Evolutionary conservation across 2,888 invertebrate genomes (phyloP).

Genomic region (Amaurobius ferox): DNA sequence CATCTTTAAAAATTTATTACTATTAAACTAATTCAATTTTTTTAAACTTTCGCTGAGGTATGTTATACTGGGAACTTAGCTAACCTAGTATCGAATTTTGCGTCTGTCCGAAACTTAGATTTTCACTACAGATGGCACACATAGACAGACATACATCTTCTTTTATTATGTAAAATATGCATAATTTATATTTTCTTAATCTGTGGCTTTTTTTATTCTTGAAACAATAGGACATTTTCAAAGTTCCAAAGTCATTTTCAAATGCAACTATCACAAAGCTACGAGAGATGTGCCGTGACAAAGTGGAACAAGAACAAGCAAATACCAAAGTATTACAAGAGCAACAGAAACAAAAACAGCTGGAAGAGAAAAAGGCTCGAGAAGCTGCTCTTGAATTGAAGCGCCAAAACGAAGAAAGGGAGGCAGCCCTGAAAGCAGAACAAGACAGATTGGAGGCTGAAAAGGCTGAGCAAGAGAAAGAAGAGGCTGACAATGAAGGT

Average conservation of each 20-base stretch:
- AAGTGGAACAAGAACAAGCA: conserved; percentile 61
- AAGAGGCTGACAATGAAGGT: background rate
- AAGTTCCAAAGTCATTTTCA: conserved; percentile 69
- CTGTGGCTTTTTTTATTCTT: background rate
- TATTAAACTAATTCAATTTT: too few relatives aligned
- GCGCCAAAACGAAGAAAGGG: conserved; percentile 43
- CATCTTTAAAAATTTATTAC: too few relatives aligned
- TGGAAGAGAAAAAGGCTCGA: conserved; percentile 39
- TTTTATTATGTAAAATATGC: background rate
- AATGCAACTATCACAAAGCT: conserved; percentile 49
- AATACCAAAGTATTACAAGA: conserved; percentile 55
- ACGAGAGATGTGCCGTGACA: conserved; percentile 55
- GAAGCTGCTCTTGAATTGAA: conserved; percentile 48
- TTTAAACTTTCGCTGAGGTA: too few relatives aligned
- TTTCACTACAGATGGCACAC: too few relatives aligned
- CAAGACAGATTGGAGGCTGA: conserved; percentile 28
- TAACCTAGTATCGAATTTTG: too few relatives aligned
- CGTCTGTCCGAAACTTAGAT: too few relatives aligned
- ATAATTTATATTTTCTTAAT: background rate
- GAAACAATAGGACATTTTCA: conserved; percentile 61
- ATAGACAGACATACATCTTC: too few relatives aligned
- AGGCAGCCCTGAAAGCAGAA: conserved; percentile 37
- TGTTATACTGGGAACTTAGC: too few relatives aligned
- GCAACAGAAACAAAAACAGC: conserved; percentile 48
- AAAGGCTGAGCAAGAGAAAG: background rate